These are phyloP conservation scores for Sphyrna mokarran DNA, from an alignment of 2,113 vertebrate species.

Conservation along the genomic window DNA sequence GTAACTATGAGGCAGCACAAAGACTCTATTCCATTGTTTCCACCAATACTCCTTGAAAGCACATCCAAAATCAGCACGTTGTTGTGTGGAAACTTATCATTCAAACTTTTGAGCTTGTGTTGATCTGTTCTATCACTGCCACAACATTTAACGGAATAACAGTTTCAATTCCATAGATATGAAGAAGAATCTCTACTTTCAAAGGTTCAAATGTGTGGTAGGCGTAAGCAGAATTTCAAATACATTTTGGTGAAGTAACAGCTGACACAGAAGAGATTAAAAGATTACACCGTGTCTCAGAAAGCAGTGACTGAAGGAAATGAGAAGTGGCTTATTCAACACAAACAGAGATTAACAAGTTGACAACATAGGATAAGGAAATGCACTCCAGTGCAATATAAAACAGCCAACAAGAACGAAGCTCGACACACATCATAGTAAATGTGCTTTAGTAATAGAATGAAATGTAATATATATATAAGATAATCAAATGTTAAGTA, in stretches of 20 bases:
- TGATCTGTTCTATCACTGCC: not conserved
- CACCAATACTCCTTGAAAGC: not conserved
- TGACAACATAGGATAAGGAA: not conserved
- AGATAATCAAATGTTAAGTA: not conserved
- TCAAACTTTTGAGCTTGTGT: not conserved
- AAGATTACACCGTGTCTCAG: not conserved
- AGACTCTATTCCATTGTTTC: not conserved
- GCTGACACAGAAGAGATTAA: not conserved
- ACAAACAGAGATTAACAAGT: conserved; percentile 16
- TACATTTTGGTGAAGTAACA: not conserved
- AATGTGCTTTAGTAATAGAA: not conserved
- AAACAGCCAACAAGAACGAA: not conserved
- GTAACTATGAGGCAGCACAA: not conserved
- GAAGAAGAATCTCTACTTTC: not conserved
- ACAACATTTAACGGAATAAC: not conserved
- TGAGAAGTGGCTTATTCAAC: not conserved
- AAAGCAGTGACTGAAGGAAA: not conserved
- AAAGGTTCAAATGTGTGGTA: not conserved
- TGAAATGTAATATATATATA: not conserved
- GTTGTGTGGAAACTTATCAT: not conserved
- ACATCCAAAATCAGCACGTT: not conserved
- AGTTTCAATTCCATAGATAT: not conserved
- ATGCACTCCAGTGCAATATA: not conserved
- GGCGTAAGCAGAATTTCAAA: not conserved
- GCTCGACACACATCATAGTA: not conserved